Conservation (phyloP, 2,797 vertebrate species). For the Urocyon cinereoargenteus region DNA sequence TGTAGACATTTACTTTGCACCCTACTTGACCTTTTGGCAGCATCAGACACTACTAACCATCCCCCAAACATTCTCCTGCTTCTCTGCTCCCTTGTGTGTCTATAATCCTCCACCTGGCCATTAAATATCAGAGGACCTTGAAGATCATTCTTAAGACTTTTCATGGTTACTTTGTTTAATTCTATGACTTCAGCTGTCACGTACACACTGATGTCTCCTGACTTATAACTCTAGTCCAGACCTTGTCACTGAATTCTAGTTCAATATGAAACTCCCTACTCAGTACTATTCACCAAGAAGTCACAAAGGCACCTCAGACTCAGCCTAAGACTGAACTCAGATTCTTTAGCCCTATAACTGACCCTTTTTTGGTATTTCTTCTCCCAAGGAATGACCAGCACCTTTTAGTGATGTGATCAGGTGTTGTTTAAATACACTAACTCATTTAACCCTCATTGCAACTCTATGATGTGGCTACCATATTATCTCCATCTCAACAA, state of each 20-base stretch:
- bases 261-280: neutral
- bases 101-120: neutral
- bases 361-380: neutral
- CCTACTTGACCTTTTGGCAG: neutral
- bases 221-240: neutral
- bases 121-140: neutral
- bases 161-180: neutral
- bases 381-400: neutral
- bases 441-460: neutral
- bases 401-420: neutral
- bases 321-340: neutral
- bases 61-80: neutral
- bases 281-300: neutral
- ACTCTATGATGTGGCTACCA: neutral
- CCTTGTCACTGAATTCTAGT: neutral
- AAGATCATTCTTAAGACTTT: neutral
- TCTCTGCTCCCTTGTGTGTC: neutral
- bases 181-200: neutral
- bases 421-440: neutral
- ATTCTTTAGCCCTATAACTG: neutral
- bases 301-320: neutral
- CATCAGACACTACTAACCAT: too few relatives aligned
- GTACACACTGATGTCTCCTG: neutral
- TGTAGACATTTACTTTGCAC: neutral
- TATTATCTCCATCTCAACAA: neutral